Percentiles rank a stretch among this genome's conserved stretches.
These are phyloP conservation scores for Thunnus albacares DNA, from an alignment of 2,797 vertebrate genomes.

Conservation along the genomic window DNA sequence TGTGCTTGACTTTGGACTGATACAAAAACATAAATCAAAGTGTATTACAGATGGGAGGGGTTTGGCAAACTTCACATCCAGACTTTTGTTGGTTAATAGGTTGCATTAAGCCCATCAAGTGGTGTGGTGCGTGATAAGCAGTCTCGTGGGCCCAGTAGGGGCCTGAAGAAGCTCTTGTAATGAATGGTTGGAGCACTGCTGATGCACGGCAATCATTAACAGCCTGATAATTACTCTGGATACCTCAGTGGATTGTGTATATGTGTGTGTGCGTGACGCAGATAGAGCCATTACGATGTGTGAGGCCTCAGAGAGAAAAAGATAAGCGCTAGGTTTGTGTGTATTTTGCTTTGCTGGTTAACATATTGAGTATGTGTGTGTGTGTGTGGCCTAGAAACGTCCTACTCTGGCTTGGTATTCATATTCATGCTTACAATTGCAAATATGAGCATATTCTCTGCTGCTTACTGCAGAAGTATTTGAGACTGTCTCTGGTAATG, in stretches of 20 bases:
- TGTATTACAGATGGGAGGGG: slow-evolving; percentile 52
- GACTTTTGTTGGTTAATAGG: slow-evolving; percentile 91
- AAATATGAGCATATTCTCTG: slow-evolving; percentile 59
- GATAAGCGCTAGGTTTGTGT: slow-evolving; percentile 74
- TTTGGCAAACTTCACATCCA: slow-evolving; percentile 73
- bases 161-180: slow-evolving; percentile 91
- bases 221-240: slow-evolving; percentile 93
- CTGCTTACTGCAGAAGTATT: slow-evolving; percentile 54
- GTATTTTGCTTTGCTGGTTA: slow-evolving; percentile 66
- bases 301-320: slow-evolving; percentile 76
- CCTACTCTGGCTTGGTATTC: slow-evolving; percentile 62
- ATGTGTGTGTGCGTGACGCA: slow-evolving; percentile 48
- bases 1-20: slow-evolving; percentile 69
- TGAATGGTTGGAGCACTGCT: slow-evolving; percentile 90
- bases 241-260: slow-evolving; percentile 83
- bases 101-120: slow-evolving; percentile 92
- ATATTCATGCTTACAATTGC: slow-evolving; percentile 68
- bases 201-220: slow-evolving; percentile 91
- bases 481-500: slow-evolving; percentile 54
- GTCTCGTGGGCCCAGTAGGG: slow-evolving; percentile 85
- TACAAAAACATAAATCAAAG: slow-evolving; percentile 76
- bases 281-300: slow-evolving; percentile 79
- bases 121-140: slow-evolving; percentile 83
- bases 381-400: slow-evolving; percentile 74
- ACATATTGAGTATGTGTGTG: slow-evolving; percentile 45